Conservation (phyloP, 2,888 invertebrate species). For the Sialis lutaria region DNA sequence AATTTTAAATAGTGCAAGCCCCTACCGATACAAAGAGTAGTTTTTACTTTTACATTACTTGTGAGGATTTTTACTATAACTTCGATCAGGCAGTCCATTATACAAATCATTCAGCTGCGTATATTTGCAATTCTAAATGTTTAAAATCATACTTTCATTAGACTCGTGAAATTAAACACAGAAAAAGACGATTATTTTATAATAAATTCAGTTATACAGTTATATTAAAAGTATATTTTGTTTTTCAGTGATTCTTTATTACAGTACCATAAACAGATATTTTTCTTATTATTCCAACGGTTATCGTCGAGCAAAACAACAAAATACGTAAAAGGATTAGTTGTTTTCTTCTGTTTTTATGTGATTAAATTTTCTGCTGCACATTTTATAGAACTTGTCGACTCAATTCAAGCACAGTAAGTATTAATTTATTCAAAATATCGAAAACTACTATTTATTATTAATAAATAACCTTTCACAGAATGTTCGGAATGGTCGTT, state of each 20-base stretch:
- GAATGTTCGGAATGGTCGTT: constrained; percentile 92
- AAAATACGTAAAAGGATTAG: constrained; percentile 78
- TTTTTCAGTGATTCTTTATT: constrained; percentile 48
- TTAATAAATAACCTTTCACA: constrained; percentile 18
- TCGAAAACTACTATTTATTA: constrained; percentile 1
- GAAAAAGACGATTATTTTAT: not conserved
- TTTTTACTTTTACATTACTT: too few relatives aligned
- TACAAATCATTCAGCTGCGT: too few relatives aligned
- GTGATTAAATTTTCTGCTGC: constrained; percentile 63
- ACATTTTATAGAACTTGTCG: constrained; percentile 57
- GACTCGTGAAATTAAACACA: too few relatives aligned
- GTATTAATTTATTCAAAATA: constrained; percentile 16
- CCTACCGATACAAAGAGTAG: too few relatives aligned
- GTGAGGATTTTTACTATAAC: too few relatives aligned
- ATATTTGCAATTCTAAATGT: too few relatives aligned
- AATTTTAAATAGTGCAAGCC: too few relatives aligned
- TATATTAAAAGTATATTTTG: constrained; percentile 9
- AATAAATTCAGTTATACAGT: not conserved
- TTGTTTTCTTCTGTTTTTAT: constrained; percentile 82
- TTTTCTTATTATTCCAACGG: constrained; percentile 83
- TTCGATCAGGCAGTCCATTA: too few relatives aligned
- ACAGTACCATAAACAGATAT: constrained; percentile 70
- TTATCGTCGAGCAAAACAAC: constrained; percentile 86
- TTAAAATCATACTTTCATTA: too few relatives aligned
- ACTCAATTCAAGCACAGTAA: constrained; percentile 72